Base-by-base conservation (phyloP, 2,888 invertebrate genomes). In the Drosophila acutilabella region DNA sequence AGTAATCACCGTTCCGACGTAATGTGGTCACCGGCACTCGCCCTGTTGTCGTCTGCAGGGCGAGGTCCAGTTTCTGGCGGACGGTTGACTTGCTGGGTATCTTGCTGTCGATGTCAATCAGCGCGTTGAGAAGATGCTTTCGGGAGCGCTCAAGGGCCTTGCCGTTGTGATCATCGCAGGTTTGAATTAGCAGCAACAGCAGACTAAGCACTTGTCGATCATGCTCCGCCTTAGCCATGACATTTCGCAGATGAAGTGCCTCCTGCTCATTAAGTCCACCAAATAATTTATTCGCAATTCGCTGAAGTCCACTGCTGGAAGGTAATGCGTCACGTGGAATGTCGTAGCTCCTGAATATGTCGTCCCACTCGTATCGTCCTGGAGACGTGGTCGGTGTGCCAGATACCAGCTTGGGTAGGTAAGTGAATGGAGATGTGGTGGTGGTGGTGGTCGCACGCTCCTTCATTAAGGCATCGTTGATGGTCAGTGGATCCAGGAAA, bases 221-320 rank as follows among this genome's bases (percentile, higher is more conserved):
- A 77, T 94, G 95, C 79, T 95, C 95, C 0, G 96, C 96, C 89
- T 96, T 96, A 87, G 96, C 95, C 96, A 97, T 97, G 41, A 96
- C 96, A 69, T 95, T 94, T 94, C 96, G 94, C 59, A 97, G 93
- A 77, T 96, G 96, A 68, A 95, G 94, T 0, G 95, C 94, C 69
- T 96, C 96, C 0, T 96, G 95, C 10, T 95, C 95, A 83, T 97
- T 96, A 70, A 96, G 93, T 16, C 95, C 95, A 1, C 95, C 95
- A 90, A 97, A 95, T 81, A 97, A 95, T 91, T 96, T 94, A 81
- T 96, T 95, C 0, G 96, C 95, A 78, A 95, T 95, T 81, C 94
- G 94, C 44, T 94, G 94, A 50, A 95, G 94, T 2, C 95, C 94
- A 57, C 94, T 94, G 64, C 94, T 94, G 41, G 95, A 94, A n/a